phyloP scores from a whole-genome alignment of 2,797 vertebrate species.

The Gastrophryne carolinensis region DNA sequence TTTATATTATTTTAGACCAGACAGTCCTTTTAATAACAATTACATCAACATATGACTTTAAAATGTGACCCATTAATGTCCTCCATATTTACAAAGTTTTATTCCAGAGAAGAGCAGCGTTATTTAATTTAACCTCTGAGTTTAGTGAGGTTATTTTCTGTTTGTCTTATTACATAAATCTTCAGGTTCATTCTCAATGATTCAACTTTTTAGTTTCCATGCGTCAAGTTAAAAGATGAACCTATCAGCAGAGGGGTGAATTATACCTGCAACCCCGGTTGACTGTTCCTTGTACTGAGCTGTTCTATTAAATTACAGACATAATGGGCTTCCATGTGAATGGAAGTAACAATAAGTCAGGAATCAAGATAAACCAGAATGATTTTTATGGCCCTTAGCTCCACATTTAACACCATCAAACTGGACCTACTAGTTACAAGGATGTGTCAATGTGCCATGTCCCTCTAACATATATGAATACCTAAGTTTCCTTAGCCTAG shows the following conservation, averaged over 20 bases:
- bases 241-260: constrained; percentile 59
- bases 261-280: constrained; percentile 59
- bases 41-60: no score
- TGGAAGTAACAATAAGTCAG: constrained; percentile 40
- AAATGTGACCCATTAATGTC: no score
- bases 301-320: constrained; percentile 54
- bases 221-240: constrained; percentile 61
- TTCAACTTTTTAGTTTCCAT: constrained; percentile 57
- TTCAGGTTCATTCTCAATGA: constrained; percentile 57
- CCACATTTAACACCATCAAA: no score
- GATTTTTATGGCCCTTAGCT: no score
- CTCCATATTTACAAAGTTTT: no score
- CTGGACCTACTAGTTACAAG: no score
- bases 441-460: no score
- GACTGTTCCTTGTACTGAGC: constrained; percentile 51
- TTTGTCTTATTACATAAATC: constrained; percentile 67
- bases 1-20: no score
- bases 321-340: constrained; percentile 28
- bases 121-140: constrained; percentile 46
- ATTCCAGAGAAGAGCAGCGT: constrained; percentile 1
- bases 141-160: constrained; percentile 57
- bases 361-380: no score
- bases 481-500: no score
- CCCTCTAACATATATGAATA: no score
- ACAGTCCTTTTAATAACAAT: no score